Evolutionary conservation across 2,113 vertebrate genomes (phyloP).

Genomic region (Suncus etruscus): DNA sequence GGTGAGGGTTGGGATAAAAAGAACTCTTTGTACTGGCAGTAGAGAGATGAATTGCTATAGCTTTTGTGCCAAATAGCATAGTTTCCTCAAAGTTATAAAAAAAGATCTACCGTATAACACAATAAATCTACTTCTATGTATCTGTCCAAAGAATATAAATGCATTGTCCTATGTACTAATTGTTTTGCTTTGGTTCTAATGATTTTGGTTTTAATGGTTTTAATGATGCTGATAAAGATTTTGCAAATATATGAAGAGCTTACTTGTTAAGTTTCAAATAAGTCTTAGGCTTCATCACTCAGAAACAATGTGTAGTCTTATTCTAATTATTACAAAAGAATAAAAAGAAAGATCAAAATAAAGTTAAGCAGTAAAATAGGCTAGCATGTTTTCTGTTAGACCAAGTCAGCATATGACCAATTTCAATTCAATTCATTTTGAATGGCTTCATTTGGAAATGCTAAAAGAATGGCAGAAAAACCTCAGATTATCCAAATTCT

Average conservation of each 20-base stretch:
- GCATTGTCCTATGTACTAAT: too few relatives aligned
- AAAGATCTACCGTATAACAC: neutral
- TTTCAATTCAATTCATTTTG: neutral
- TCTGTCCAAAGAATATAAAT: neutral
- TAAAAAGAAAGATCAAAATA: neutral
- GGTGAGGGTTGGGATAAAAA: neutral
- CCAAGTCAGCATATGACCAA: neutral
- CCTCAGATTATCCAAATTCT: conserved; percentile 39
- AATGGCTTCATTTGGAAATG: neutral
- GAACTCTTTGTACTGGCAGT: neutral
- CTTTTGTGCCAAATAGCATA: neutral
- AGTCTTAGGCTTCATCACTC: neutral
- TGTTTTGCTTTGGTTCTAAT: neutral
- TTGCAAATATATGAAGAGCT: neutral
- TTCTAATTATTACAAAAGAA: conserved; percentile 5
- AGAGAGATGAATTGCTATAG: neutral
- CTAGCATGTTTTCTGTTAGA: neutral
- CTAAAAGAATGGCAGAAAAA: neutral
- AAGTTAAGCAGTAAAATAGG: neutral
- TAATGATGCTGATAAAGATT: neutral
- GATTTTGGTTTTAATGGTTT: too few relatives aligned
- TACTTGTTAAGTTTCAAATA: neutral
- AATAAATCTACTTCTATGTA: neutral
- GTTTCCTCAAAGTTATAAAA: neutral
- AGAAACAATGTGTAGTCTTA: neutral